Base-by-base conservation (phyloP, 2,113 vertebrate species). In the Pogonocichla stellata region DNA sequence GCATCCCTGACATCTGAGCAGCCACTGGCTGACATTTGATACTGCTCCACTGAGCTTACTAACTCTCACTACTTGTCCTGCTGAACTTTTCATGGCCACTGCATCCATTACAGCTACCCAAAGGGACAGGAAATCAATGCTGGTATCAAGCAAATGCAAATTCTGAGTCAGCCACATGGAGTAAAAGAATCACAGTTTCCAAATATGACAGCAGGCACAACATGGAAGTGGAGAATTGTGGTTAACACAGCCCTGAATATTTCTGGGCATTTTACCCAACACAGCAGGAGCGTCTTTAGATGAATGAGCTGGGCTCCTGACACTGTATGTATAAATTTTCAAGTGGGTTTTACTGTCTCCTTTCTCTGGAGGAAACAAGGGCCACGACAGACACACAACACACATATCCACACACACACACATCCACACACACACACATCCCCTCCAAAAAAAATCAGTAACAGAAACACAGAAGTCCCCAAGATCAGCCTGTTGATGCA, bases 201-300 rank as follows among this genome's bases (percentile, higher is more conserved):
- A 95, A 94, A 96, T 87, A 92, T 65, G 85, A 85, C 72, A 93
- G 61, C 75, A 94, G 92, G 94, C 90, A 84, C 80, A 96, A 94
- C 23, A 2, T 91, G 87, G 85, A 91, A 93, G 89, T 0, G 0
- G 74, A 94, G 89, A 83, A 90, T 57, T 96, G 96, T 84, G 92
- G 91, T 91, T 95, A 90, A 97, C 73, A 61, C 72, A 91, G 75
- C 71, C 93, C 82, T 73, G 93, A 94, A 84, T 91, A 88, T 92
- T 93, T 94, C 95, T 92, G 90, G 95, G 89, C 94, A 96, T 95
- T 97, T 92, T 90, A 96, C 95, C 95, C 95, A 96, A 86, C 93
- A 74, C 95, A 95, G 90, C 91, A 93, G 93, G 93, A 95, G 38
- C 0, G 12, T 88, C 93, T 93, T 96, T 92, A 94, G 86, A 97